A percentile compares a stretch with the other conserved stretches of the same genome.
These are phyloP conservation scores for Cosmorhoe ocellata DNA, from an alignment of 2,888 invertebrate species.

Conservation along the genomic window DNA sequence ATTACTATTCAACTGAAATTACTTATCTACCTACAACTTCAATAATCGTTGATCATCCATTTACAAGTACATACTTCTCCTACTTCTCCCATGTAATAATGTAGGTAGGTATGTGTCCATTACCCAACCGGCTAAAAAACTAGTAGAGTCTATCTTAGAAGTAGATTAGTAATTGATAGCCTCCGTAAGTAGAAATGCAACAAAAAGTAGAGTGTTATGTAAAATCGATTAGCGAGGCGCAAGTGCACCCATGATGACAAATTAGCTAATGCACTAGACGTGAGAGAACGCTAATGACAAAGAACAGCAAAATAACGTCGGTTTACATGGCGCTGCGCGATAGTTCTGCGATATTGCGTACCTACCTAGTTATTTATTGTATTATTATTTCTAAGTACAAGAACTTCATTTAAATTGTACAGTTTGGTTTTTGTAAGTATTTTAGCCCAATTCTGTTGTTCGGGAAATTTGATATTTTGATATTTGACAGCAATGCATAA, in stretches of 20 bases:
- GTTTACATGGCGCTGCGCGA: constrained; percentile 55
- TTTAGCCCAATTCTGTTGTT: too few species aligned
- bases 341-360: background rate
- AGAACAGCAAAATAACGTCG: constrained; percentile 53
- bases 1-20: too few species aligned
- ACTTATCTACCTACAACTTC: too few species aligned
- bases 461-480: too few species aligned
- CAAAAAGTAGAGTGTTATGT: constrained; percentile 38
- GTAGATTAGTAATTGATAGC: constrained; percentile 30
- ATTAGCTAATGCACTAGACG: constrained; percentile 74
- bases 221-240: constrained; percentile 51
- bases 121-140: constrained; percentile 9
- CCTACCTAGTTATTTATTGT: too few species aligned
- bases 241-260: constrained; percentile 60
- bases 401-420: too few species aligned
- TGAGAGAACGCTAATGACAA: constrained; percentile 74
- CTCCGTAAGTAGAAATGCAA: constrained; percentile 11
- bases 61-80: background rate
- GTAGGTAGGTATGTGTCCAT: too few species aligned
- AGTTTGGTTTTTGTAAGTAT: too few species aligned
- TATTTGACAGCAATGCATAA: too few species aligned
- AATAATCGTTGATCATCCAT: background rate
- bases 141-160: constrained; percentile 29
- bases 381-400: too few species aligned
- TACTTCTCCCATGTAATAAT: too few species aligned